Evolutionary conservation across 2,888 invertebrate species (phyloP).

Genomic region (Anoplius nigerrimus): DNA sequence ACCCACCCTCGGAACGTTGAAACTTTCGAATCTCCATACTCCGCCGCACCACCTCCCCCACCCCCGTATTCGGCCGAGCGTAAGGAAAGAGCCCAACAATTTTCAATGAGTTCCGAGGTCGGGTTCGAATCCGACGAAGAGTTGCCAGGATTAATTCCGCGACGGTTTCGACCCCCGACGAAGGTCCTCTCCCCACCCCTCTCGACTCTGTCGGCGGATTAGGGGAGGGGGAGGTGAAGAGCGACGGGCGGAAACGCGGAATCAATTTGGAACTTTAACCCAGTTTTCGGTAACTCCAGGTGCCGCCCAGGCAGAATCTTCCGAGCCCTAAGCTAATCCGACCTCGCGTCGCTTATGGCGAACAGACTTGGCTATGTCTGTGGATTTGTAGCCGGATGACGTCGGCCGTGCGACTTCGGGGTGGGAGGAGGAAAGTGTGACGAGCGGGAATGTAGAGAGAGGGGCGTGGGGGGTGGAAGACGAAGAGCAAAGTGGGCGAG

Average conservation of each 20-base stretch:
- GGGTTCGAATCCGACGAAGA: no score
- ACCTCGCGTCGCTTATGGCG: no score
- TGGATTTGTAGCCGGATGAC: no score
- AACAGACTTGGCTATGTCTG: no score
- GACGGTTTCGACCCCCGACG: conserved; percentile 1
- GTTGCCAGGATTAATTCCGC: conserved; percentile 3
- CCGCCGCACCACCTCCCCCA: no score
- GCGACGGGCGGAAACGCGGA: not conserved
- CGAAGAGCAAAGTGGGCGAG: not conserved
- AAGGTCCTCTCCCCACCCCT: not conserved
- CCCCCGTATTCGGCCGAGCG: no score
- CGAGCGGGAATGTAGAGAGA: not conserved
- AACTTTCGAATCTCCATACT: no score
- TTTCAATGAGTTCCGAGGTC: no score
- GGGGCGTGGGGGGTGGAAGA: not conserved
- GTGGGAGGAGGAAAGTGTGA: not conserved
- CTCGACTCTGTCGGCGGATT: conserved; percentile 1
- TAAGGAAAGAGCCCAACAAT: no score
- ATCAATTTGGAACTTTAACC: conserved; percentile 12
- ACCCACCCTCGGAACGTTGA: no score
- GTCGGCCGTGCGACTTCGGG: no score
- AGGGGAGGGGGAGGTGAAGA: not conserved
- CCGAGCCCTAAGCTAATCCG: not conserved
- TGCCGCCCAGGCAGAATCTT: not conserved
- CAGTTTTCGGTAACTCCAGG: conserved; percentile 7